phyloP scores from a whole-genome alignment of 2,797 vertebrate species.

The Oceanodroma leucorhoa region DNA sequence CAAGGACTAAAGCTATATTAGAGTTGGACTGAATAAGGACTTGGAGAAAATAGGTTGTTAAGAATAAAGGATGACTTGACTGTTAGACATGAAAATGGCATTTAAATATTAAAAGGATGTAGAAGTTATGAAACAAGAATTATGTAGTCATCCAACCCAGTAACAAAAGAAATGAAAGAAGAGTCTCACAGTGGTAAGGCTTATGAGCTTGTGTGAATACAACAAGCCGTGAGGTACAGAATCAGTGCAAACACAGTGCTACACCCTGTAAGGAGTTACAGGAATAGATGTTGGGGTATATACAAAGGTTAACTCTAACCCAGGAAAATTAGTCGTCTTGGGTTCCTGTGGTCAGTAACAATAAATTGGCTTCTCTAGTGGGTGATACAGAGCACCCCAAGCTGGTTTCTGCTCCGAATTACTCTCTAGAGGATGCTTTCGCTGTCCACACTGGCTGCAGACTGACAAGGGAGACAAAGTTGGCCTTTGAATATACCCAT shows the following conservation, averaged over 20 bases:
- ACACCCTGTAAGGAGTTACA: neutral
- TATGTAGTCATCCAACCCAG: neutral
- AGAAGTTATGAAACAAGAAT: neutral
- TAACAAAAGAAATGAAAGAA: neutral
- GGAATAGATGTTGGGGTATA: neutral
- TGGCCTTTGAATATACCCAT: neutral
- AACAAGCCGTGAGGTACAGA: fast-evolving
- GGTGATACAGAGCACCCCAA: neutral
- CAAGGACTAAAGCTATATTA: neutral
- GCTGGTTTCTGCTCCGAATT: neutral
- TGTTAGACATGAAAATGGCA: neutral
- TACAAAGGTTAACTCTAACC: neutral
- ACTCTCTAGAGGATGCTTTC: neutral
- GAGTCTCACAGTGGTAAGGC: neutral
- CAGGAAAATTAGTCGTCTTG: neutral
- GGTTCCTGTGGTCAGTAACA: neutral
- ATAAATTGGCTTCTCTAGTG: neutral
- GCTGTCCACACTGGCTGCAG: neutral
- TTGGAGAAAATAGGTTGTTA: neutral
- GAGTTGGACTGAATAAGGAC: neutral
- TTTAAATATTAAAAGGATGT: neutral
- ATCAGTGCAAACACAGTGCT: neutral
- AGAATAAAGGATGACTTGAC: neutral
- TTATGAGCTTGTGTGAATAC: neutral
- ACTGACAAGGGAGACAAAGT: neutral